These are phyloP conservation scores for Brachirus orientalis DNA, from an alignment of 2,113 vertebrate species.

Conservation along the genomic window DNA sequence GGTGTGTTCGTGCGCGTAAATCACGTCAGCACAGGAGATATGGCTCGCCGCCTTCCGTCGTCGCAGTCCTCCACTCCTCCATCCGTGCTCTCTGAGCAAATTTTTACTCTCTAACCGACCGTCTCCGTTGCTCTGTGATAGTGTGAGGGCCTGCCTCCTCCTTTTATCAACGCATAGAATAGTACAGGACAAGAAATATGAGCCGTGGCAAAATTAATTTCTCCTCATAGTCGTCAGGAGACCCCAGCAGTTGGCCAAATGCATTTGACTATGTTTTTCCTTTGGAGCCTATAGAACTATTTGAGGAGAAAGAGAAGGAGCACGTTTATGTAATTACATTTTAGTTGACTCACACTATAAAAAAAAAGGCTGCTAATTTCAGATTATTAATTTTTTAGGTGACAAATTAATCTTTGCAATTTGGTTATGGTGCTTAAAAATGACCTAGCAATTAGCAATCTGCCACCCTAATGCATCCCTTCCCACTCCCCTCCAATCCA, in stretches of 20 bases:
- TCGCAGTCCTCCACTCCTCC: background rate
- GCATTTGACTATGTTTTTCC: background rate
- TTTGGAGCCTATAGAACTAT: too few relatives aligned
- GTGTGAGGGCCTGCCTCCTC: too few relatives aligned
- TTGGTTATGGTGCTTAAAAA: background rate
- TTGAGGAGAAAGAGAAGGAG: too few relatives aligned
- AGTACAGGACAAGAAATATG: too few relatives aligned
- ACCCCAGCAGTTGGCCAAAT: too few relatives aligned
- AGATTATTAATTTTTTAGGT: background rate
- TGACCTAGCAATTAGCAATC: background rate
- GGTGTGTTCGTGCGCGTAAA: constrained; percentile 32
- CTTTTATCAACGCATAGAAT: too few relatives aligned
- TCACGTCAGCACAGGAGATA: constrained; percentile 20
- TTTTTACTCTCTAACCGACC: constrained; percentile 10
- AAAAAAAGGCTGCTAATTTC: background rate
- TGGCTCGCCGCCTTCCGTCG: constrained; percentile 19
- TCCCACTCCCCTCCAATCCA: constrained; percentile 9
- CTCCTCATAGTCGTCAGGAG: background rate
- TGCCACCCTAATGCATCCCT: background rate
- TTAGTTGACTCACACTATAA: background rate
- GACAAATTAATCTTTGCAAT: background rate
- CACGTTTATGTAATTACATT: background rate
- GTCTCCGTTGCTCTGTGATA: too few relatives aligned
- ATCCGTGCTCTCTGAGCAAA: background rate
- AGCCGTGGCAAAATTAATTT: too few relatives aligned